These are phyloP conservation scores for Notospermus geniculatus DNA, from an alignment of 1,140 invertebrate species.

Conservation along the genomic window DNA sequence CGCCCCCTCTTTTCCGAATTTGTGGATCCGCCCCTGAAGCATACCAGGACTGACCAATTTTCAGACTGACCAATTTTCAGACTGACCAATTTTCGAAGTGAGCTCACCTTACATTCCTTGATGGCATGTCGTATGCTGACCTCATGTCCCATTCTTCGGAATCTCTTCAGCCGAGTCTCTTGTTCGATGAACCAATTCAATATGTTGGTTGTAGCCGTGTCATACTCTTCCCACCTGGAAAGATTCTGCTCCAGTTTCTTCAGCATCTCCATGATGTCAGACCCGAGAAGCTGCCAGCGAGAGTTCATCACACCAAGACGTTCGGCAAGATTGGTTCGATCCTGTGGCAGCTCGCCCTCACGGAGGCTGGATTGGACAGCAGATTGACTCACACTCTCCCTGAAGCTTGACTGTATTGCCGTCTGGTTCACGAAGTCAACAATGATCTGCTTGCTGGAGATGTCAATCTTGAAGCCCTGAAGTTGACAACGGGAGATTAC, in stretches of 20 bases:
- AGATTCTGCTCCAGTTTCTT: constrained; percentile 37
- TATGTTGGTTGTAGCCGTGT: constrained; percentile 30
- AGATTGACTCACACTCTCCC: constrained; percentile 18
- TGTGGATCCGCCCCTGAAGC: no score
- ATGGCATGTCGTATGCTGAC: constrained; percentile 43
- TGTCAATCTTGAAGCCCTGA: constrained; percentile 48
- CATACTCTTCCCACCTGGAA: constrained; percentile 46
- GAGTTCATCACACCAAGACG: constrained; percentile 40
- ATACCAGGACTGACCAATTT: no score
- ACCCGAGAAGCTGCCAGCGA: constrained; percentile 37
- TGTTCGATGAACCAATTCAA: constrained; percentile 45
- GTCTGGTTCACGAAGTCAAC: constrained; percentile 52
- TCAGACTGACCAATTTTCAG: no score
- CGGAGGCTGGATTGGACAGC: constrained; percentile 16
- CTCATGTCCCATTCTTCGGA: constrained; percentile 43
- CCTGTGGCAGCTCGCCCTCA: constrained; percentile 23
- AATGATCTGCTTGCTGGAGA: constrained; percentile 45
- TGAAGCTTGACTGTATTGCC: constrained; percentile 28
- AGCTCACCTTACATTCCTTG: constrained; percentile 46
- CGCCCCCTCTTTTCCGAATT: no score
- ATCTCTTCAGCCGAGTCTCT: constrained; percentile 42
- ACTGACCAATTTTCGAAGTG: no score
- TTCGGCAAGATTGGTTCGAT: constrained; percentile 46
- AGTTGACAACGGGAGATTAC: neutral
- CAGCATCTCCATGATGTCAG: constrained; percentile 37